Evolutionary conservation across 2,888 invertebrate species (phyloP), one percentile per base, ranked within the genome.

Genomic region (Pomacea canaliculata): DNA sequence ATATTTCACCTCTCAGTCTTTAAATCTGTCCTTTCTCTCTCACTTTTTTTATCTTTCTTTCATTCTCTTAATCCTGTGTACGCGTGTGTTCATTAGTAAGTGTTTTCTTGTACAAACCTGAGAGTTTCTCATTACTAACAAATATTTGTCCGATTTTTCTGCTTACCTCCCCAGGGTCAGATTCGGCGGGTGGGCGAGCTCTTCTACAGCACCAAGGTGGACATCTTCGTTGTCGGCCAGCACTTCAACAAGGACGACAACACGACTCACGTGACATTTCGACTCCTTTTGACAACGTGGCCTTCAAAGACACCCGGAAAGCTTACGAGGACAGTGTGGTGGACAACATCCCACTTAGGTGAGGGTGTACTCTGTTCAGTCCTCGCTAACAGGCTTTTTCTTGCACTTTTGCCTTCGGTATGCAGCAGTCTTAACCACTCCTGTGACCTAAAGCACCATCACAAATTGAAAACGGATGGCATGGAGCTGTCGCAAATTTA

Each of bases 141-240:
- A 37, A 37, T 37, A 37, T 37, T n/a, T 60, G 60, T 60, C n/a
- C 2, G 60, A 60, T 60, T 18, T 60, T 19, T 60, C 60, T n/a
- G 16, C 60, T 60, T 60, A 18, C n/a, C 2, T 60, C 7, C 18
- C 23, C 73, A 73, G 95, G 98, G 98, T 5, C 97, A 97, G 91
- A 97, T 98, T 82, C 93, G 95, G 89, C 87, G 96, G 95, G 97
- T 97, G 80, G 97, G 96, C 1, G 93, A 95, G 37, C 95, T 96
- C 89, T 97, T 98, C 91, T 98, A 98, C 92, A 95, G 97, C 92
- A 97, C 97, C 88, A 96, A 97, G 86, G 95, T 98, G 93, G 93
- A 95, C 87, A 97, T 98, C 88, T 96, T 97, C 89, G 92, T 98
- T 78, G 92, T 97, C 0, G 93, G 71, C 18, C 69, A 76, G 37